These are phyloP conservation scores for Lerema accius DNA, from an alignment of 1,140 invertebrate genomes.

Conservation along the genomic window DNA sequence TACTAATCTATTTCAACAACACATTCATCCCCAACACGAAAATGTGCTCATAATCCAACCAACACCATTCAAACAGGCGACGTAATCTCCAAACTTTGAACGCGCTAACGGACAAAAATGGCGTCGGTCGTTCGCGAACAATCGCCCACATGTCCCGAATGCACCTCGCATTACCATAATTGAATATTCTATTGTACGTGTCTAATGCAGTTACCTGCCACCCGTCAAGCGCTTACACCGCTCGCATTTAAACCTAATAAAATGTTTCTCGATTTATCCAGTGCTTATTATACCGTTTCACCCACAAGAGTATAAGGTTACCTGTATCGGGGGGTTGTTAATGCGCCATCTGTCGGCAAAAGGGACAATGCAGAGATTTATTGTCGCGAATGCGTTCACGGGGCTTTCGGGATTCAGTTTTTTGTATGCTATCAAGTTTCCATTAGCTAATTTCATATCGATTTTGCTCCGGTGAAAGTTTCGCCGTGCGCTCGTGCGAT, in stretches of 20 bases:
- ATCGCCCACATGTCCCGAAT: slow-evolving; percentile 54
- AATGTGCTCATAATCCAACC: slow-evolving; percentile 51
- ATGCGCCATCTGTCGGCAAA: slow-evolving; percentile 68
- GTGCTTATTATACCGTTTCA: slow-evolving; percentile 39
- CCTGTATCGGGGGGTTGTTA: slow-evolving; percentile 60
- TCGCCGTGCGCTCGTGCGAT: slow-evolving; percentile 54
- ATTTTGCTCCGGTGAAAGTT: slow-evolving; percentile 64
- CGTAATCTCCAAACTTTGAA: slow-evolving; percentile 56
- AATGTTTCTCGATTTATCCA: slow-evolving; percentile 29
- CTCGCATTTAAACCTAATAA: slow-evolving; percentile 39
- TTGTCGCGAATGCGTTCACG: slow-evolving; percentile 71
- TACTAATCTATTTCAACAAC: slow-evolving; percentile 2
- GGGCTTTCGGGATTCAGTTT: slow-evolving; percentile 68
- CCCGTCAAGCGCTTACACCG: slow-evolving; percentile 49
- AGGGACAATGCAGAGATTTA: slow-evolving; percentile 73
- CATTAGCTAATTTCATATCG: slow-evolving; percentile 81
- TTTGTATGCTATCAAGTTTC: slow-evolving; percentile 79
- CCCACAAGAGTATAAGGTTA: slow-evolving; percentile 60
- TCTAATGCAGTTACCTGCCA: slow-evolving; percentile 70
- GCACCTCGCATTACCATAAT: slow-evolving; percentile 69
- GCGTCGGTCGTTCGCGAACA: slow-evolving; percentile 60
- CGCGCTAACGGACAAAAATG: slow-evolving; percentile 47
- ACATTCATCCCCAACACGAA: slow-evolving; percentile 10
- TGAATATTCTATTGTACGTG: slow-evolving; percentile 76
- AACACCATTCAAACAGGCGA: slow-evolving; percentile 55